These are phyloP conservation scores for Atrichornis clamosus DNA, from an alignment of 2,113 vertebrate species.

Conservation along the genomic window DNA sequence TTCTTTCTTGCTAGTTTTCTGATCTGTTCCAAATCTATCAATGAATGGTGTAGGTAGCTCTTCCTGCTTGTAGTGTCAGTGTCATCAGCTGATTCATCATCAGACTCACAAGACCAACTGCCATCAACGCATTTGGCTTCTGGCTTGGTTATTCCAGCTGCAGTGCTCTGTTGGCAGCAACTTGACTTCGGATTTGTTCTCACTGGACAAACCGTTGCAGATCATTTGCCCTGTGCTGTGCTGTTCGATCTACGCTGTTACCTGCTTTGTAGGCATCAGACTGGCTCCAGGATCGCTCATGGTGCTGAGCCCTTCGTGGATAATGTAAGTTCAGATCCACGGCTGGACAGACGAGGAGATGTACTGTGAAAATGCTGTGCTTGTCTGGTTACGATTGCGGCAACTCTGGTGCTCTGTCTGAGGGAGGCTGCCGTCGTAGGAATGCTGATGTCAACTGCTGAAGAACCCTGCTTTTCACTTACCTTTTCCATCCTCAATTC, in stretches of 20 bases:
- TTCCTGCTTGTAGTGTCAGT: neutral
- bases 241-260: constrained; percentile 43
- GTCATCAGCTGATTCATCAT: neutral
- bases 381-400: neutral
- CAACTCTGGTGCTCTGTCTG: constrained; percentile 61
- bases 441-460: constrained; percentile 37
- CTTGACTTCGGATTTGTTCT: neutral
- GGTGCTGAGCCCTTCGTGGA: constrained; percentile 37
- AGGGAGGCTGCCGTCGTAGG: constrained; percentile 43
- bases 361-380: constrained; percentile 48
- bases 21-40: neutral
- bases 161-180: constrained; percentile 9
- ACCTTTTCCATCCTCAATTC: constrained; percentile 42
- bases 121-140: neutral
- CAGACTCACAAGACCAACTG: neutral
- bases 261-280: constrained; percentile 50
- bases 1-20: neutral
- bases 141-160: neutral
- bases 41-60: neutral
- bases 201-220: neutral
- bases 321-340: neutral
- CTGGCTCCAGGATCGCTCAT: neutral
- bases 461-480: constrained; percentile 60
- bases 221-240: constrained; percentile 27
- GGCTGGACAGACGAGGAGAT: constrained; percentile 19